Base-by-base conservation (phyloP, 2,797 vertebrate species). In the Rhinatrema bivittatum region DNA sequence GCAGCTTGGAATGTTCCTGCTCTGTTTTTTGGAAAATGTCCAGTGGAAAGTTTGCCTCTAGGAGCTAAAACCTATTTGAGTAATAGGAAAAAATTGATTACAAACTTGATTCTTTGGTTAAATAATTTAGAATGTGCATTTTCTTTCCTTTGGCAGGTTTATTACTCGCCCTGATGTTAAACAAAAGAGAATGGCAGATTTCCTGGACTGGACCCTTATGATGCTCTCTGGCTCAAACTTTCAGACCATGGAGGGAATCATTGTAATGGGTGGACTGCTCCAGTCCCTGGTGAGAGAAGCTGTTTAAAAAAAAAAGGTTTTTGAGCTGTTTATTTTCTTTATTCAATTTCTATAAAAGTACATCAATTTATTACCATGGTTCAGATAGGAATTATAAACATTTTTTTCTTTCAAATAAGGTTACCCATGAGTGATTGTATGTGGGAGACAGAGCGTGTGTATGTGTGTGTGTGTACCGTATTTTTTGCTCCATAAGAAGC, bases 141-240 rank as follows among this genome's bases (percentile, higher is more conserved):
- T 5, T 29, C 5, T 16, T 24, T 28, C 14, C 25, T 39, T 2
- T 39, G 33, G 24, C 78, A 98, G 96, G 72, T 96, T 98, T 27
- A 83, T 99, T 65, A 89, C 89, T 2, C 91, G 95, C 24, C 94
- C 85, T 5, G 96, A 99, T 49, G 94, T 95, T 53, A 91, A 79
- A 40, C 83, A 87, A 68, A 94, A 87, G 63, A 66, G 75, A 49
- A 82, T 97, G 27, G 87, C 82, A n/a, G 77, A 84, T 39, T 98
- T 99, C 60, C 60, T 98, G 72, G 92, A 98, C 70, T 97, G 93
- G 94, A 82, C 72, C 46, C 83, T 98, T 44, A 64, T 79, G 19
- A 82, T 79, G 7, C 54, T 99, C 55, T 75, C 90, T 24, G 71
- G 70, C 38, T 78, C 84, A 20, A 79, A 67, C 37, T 88, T 87